phyloP scores from a whole-genome alignment of 2,113 vertebrate species.

The Colinus virginianus region DNA sequence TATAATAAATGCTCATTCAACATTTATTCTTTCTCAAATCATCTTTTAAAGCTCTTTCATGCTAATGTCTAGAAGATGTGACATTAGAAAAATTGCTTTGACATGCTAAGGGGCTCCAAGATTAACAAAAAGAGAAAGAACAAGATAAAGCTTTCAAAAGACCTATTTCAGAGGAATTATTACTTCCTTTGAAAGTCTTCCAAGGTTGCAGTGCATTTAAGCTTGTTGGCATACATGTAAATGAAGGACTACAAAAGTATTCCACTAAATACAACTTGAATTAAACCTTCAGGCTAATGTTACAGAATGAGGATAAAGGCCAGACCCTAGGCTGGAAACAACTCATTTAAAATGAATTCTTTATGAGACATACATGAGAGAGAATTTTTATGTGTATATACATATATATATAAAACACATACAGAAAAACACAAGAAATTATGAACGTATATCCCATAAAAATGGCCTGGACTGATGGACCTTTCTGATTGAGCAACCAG shows the following conservation, averaged over 20 bases:
- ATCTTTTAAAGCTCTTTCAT: constrained; percentile 96
- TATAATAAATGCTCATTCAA: constrained; percentile 87
- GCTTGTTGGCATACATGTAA: constrained; percentile 99
- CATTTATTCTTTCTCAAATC: constrained; percentile 91
- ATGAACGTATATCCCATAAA: constrained; percentile 31
- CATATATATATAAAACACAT: too few relatives aligned
- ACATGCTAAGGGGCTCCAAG: constrained; percentile 95
- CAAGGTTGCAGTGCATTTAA: constrained; percentile 98
- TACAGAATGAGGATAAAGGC: constrained; percentile 68
- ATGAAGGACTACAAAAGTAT: constrained; percentile 91
- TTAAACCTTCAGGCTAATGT: constrained; percentile 79
- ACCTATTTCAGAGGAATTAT: constrained; percentile 99
- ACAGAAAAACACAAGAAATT: constrained; percentile 3
- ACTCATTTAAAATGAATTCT: constrained; percentile 49
- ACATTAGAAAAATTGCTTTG: constrained; percentile 98
- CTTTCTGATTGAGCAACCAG: constrained; percentile 7
- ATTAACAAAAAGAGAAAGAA: constrained; percentile 98
- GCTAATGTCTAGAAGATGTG: constrained; percentile 98
- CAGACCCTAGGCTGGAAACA: constrained; percentile 50
- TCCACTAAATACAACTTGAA: constrained; percentile 89
- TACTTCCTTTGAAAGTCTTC: constrained; percentile 97
- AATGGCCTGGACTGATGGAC: neutral
- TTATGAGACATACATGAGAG: constrained; percentile 10
- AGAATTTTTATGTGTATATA: neutral
- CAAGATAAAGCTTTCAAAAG: constrained; percentile 99